Evolutionary conservation across 1,140 invertebrate genomes (phyloP).

Genomic region (Pygmarrhopalites habei): DNA sequence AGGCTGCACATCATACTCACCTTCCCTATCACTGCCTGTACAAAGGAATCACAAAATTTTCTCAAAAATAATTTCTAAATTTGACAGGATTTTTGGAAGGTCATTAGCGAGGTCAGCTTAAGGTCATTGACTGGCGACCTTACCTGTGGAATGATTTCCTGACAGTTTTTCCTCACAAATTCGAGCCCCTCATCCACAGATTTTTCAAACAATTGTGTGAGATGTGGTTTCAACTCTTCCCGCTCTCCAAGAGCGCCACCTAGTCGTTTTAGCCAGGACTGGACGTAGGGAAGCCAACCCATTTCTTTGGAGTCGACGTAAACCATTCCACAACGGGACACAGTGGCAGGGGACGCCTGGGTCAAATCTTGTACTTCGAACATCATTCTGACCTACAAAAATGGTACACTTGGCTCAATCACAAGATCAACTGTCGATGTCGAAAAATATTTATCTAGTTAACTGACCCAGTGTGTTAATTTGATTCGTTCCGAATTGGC

Average conservation of each 20-base stretch:
- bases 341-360: constrained; percentile 81
- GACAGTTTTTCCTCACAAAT: constrained; percentile 59
- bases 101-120: background rate
- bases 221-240: constrained; percentile 50
- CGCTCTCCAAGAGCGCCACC: constrained; percentile 49
- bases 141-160: constrained; percentile 57
- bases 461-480: constrained; percentile 61
- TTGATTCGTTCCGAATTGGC: constrained; percentile 85
- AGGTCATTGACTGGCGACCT: background rate
- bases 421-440: background rate
- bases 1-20: constrained; percentile 63
- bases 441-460: constrained; percentile 7
- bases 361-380: constrained; percentile 66
- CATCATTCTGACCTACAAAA: constrained; percentile 14
- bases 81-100: background rate
- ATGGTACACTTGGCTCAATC: too few species aligned
- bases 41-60: constrained; percentile 39
- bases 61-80: background rate
- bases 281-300: constrained; percentile 70
- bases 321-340: constrained; percentile 78
- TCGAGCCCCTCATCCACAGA: constrained; percentile 57
- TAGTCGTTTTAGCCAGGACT: constrained; percentile 61
- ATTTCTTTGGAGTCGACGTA: constrained; percentile 75
- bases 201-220: constrained; percentile 55
- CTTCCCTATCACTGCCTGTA: constrained; percentile 73